phyloP scores from a whole-genome alignment of 2,113 vertebrate species.

The Spermophilus dauricus region DNA sequence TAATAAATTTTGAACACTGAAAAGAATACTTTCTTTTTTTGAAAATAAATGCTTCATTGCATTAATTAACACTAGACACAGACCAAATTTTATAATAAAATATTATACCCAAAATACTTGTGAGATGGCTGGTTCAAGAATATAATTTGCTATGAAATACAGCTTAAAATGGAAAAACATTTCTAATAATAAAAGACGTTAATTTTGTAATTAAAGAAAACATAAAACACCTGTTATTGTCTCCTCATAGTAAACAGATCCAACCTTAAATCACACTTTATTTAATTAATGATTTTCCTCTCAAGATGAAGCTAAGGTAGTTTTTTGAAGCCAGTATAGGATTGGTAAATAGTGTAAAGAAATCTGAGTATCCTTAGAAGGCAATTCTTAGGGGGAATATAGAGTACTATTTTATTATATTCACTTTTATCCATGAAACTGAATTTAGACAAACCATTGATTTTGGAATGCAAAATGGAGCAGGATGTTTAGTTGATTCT shows the following conservation, averaged over 20 bases:
- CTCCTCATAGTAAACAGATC: neutral
- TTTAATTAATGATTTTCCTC: neutral
- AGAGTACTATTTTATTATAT: neutral
- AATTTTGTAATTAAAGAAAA: slow-evolving; percentile 9
- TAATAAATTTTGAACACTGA: neutral
- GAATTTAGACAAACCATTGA: neutral
- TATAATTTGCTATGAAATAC: slow-evolving; percentile 81
- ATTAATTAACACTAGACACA: slow-evolving; percentile 69
- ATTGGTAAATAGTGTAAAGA: neutral
- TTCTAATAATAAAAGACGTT: neutral
- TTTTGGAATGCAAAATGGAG: neutral
- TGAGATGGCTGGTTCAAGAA: slow-evolving; percentile 76
- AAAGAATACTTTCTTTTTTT: slow-evolving; percentile 37
- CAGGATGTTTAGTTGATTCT: neutral
- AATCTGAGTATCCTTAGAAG: neutral
- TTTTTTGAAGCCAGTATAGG: neutral
- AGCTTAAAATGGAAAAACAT: neutral
- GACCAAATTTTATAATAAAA: slow-evolving; percentile 82
- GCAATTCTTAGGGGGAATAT: neutral
- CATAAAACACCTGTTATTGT: neutral
- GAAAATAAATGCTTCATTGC: slow-evolving; percentile 75
- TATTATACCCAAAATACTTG: slow-evolving; percentile 72
- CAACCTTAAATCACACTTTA: neutral
- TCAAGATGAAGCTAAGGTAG: neutral
- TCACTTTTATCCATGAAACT: neutral